phyloP scores from a whole-genome alignment of 2,888 invertebrate species.

The Seira musarum region DNA sequence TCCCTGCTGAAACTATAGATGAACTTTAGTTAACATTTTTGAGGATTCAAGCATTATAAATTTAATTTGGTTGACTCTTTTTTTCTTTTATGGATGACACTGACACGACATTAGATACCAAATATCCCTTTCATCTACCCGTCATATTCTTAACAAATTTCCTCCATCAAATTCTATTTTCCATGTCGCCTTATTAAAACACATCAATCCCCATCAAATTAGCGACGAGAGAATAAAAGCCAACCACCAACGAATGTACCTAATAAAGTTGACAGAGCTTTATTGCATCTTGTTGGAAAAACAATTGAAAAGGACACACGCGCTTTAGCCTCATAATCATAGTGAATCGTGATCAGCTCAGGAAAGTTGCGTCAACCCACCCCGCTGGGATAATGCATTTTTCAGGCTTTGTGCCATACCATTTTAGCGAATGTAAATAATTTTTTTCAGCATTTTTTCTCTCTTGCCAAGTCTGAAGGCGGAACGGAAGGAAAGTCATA shows the following conservation, averaged over 20 bases:
- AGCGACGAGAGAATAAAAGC: conserved; percentile 16
- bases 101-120: too few relatives aligned
- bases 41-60: too few relatives aligned
- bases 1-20: too few relatives aligned
- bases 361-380: not conserved
- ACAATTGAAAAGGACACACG: conserved; percentile 4
- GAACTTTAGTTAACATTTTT: too few relatives aligned
- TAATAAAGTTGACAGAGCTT: conserved; percentile 10
- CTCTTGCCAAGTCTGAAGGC: not conserved
- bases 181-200: conserved; percentile 35
- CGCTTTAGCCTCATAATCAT: not conserved
- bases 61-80: too few relatives aligned
- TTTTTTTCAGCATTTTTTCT: not conserved
- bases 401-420: not conserved
- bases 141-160: too few relatives aligned
- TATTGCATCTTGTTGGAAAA: not conserved
- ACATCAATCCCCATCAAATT: conserved; percentile 54
- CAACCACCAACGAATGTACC: not conserved
- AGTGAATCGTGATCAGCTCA: too few relatives aligned
- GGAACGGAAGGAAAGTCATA: not conserved
- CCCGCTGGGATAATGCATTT: conserved; percentile 38
- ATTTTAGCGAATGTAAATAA: not conserved
- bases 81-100: too few relatives aligned
- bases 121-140: too few relatives aligned
- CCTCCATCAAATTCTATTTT: too few relatives aligned